These are phyloP conservation scores for Platorchestia sp. DNA, from an alignment of 1,140 invertebrate species.

Conservation along the genomic window DNA sequence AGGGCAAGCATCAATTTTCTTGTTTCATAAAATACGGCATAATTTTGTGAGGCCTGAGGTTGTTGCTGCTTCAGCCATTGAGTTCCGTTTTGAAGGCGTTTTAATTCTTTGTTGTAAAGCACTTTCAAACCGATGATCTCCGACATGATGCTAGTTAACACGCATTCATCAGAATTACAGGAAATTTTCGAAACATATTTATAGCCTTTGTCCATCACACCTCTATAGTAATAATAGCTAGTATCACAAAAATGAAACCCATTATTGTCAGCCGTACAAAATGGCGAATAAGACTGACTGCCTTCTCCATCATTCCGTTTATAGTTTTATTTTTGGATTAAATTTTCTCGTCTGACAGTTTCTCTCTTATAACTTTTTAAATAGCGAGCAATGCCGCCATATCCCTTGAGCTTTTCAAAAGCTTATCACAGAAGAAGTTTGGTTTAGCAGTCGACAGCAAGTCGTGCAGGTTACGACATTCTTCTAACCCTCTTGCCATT, in stretches of 20 bases:
- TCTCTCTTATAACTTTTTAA: background rate
- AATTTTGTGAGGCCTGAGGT: too few relatives aligned
- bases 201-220: background rate
- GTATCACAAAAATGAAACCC: background rate
- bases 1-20: background rate
- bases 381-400: background rate
- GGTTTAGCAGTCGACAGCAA: background rate
- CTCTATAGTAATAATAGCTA: background rate
- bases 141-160: background rate
- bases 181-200: background rate
- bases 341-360: background rate
- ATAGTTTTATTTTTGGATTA: background rate
- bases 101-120: background rate
- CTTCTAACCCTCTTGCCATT: background rate
- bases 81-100: too few relatives aligned
- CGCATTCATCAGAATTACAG: background rate
- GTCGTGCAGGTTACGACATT: slow-evolving; percentile 1
- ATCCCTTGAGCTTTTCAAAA: background rate
- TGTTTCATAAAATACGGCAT: background rate
- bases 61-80: too few relatives aligned
- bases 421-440: slow-evolving; percentile 29
- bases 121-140: background rate
- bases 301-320: background rate
- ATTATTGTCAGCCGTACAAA: background rate
- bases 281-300: background rate